These are phyloP conservation scores for Drosophila jambulina DNA, from an alignment of 1,140 invertebrate species.

Conservation along the genomic window DNA sequence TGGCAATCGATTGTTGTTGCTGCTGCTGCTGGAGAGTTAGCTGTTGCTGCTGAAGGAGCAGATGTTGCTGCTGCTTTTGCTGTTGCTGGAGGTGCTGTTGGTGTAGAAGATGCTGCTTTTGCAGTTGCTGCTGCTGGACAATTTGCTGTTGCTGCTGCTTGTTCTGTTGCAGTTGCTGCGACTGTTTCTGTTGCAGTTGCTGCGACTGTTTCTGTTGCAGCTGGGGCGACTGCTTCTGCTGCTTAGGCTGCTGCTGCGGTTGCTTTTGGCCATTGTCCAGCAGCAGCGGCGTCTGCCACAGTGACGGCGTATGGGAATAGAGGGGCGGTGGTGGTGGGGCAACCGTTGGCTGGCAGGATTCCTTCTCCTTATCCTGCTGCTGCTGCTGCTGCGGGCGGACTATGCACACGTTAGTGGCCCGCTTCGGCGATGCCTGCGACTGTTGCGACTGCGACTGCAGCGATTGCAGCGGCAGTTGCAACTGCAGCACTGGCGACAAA, in stretches of 20 bases:
- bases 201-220: conserved; percentile 22
- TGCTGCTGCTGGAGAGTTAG: conserved; percentile 23
- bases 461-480: conserved; percentile 55
- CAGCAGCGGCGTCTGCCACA: conserved; percentile 81
- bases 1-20: conserved; percentile 28
- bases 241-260: conserved; percentile 23
- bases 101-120: conserved; percentile 31
- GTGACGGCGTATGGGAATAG: conserved; percentile 74
- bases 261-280: conserved; percentile 71
- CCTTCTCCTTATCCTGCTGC: conserved; percentile 61
- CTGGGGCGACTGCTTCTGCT: conserved; percentile 19
- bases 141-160: conserved; percentile 34
- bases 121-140: conserved; percentile 26
- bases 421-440: conserved; percentile 66
- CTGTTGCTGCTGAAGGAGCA: conserved; percentile 11
- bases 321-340: conserved; percentile 63
- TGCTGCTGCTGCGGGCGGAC: conserved; percentile 77
- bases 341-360: conserved; percentile 45
- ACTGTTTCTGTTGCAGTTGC: conserved; percentile 19
- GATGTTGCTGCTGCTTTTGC: conserved; percentile 22
- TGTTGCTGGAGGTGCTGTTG: conserved; percentile 30
- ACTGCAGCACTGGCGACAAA: conserved; percentile 51
- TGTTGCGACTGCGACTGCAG: conserved; percentile 60
- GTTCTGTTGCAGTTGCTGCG: conserved; percentile 5
- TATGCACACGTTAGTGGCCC: conserved; percentile 76